These are phyloP conservation scores for Brachionus plicatilis DNA, from an alignment of 1,140 invertebrate species.

Conservation along the genomic window DNA sequence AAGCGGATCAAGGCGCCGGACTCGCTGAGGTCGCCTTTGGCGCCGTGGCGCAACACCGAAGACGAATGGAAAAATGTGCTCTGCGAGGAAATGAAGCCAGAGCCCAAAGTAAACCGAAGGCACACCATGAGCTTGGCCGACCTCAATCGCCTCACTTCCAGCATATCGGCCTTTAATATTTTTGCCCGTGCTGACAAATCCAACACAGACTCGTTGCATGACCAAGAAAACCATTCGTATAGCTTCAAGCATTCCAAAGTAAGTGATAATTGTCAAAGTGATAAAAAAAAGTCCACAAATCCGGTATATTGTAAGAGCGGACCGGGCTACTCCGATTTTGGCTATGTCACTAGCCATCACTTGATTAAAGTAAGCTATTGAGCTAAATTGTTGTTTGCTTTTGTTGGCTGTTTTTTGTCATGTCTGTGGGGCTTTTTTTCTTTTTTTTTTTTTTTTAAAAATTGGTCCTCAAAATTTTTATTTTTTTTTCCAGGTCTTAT, in stretches of 20 bases:
- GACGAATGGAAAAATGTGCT: constrained; percentile 13
- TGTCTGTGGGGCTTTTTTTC: not conserved
- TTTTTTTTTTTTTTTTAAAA: no score
- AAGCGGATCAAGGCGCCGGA: constrained; percentile 23
- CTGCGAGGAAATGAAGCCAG: not conserved
- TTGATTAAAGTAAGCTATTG: constrained; percentile 29
- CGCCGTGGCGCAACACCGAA: constrained; percentile 1
- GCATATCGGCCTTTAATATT: not conserved
- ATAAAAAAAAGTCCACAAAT: not conserved
- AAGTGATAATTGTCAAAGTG: constrained; percentile 25
- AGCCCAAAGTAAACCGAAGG: not conserved
- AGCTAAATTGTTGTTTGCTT: not conserved
- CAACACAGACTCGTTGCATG: not conserved
- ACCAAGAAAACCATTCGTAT: not conserved
- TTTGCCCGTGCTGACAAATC: not conserved
- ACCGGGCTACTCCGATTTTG: constrained; percentile 33
- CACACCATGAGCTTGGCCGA: constrained; percentile 29
- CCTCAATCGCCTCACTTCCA: not conserved
- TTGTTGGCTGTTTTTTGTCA: not conserved
- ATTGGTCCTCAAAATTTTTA: no score
- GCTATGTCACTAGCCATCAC: constrained; percentile 30
- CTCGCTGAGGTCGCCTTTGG: not conserved
- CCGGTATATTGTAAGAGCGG: constrained; percentile 31
- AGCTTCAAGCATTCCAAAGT: constrained; percentile 1
- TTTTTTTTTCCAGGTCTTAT: no score